These are phyloP conservation scores for Cephalotes varians DNA, from an alignment of 2,888 invertebrate genomes.

Conservation along the genomic window DNA sequence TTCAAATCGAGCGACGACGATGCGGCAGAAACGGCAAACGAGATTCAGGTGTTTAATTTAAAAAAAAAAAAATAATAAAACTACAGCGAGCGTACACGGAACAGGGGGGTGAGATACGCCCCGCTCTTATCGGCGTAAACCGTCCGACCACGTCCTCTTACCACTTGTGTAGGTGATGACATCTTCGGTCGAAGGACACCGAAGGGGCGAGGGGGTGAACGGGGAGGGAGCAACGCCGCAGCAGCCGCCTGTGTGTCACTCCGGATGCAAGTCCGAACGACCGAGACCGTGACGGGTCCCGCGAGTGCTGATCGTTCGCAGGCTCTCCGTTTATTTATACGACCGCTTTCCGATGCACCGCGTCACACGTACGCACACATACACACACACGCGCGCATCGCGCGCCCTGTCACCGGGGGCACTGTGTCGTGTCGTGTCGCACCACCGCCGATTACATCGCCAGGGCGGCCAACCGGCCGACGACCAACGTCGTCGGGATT, in stretches of 20 bases:
- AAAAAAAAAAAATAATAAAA: constrained; percentile 75
- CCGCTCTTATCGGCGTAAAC: background rate
- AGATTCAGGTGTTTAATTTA: constrained; percentile 89
- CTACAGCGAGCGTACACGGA: background rate
- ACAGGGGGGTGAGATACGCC: background rate
- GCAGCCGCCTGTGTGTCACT: background rate
- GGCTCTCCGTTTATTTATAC: constrained; percentile 46
- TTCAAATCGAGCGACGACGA: constrained; percentile 83
- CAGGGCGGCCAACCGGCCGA: constrained; percentile 19
- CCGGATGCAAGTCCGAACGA: background rate
- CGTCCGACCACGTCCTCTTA: constrained; percentile 41
- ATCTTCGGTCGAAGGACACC: constrained; percentile 54
- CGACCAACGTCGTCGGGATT: background rate
- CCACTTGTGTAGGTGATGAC: constrained; percentile 75
- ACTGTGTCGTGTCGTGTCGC: background rate
- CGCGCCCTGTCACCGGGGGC: background rate
- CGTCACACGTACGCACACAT: background rate
- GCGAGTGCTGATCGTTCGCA: constrained; percentile 28
- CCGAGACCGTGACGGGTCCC: background rate
- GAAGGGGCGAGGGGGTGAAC: background rate
- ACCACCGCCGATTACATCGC: background rate
- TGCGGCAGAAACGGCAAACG: constrained; percentile 92
- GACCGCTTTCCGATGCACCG: constrained; percentile 18
- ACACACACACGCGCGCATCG: background rate
- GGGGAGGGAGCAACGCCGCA: background rate